Evolutionary conservation across 2,797 vertebrate genomes (phyloP).

Genomic region (Acanthopagrus latus): DNA sequence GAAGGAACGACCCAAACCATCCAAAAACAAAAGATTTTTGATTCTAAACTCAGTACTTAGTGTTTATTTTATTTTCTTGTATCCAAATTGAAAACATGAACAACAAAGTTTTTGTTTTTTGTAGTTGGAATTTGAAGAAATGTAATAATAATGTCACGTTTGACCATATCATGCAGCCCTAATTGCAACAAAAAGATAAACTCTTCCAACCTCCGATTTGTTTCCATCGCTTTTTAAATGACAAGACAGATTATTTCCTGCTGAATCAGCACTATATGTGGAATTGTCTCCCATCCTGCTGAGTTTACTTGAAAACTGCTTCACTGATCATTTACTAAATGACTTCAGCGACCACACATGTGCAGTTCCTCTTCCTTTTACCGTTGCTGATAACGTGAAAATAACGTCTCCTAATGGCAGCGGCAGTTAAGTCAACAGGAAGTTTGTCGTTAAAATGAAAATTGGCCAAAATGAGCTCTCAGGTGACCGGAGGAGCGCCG

Average conservation of each 20-base stretch:
- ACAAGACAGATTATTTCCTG: neutral
- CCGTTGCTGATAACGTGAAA: neutral
- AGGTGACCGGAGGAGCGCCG: constrained; percentile 28
- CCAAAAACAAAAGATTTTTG: too few species aligned
- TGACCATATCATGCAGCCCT: too few species aligned
- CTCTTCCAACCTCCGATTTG: neutral
- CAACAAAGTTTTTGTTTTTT: too few species aligned
- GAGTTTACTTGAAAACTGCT: neutral
- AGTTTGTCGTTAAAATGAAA: constrained; percentile 30
- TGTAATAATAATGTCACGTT: too few species aligned
- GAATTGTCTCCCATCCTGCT: neutral
- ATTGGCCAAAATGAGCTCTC: constrained; percentile 48
- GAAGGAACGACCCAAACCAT: too few species aligned
- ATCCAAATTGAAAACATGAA: too few species aligned
- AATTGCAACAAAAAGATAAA: too few species aligned
- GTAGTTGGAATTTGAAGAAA: too few species aligned
- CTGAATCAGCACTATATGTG: neutral
- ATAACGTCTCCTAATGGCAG: neutral
- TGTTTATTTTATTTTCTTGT: too few species aligned
- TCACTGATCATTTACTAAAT: neutral
- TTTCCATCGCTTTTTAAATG: neutral
- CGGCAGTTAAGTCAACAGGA: constrained; percentile 7
- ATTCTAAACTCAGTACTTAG: too few species aligned
- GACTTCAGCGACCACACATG: neutral
- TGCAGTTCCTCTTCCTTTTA: neutral